A percentile compares a stretch with the other conserved stretches of the same genome.
These are phyloP conservation scores for Yponomeuta plumbellus DNA, from an alignment of 2,888 invertebrate species.

Conservation along the genomic window DNA sequence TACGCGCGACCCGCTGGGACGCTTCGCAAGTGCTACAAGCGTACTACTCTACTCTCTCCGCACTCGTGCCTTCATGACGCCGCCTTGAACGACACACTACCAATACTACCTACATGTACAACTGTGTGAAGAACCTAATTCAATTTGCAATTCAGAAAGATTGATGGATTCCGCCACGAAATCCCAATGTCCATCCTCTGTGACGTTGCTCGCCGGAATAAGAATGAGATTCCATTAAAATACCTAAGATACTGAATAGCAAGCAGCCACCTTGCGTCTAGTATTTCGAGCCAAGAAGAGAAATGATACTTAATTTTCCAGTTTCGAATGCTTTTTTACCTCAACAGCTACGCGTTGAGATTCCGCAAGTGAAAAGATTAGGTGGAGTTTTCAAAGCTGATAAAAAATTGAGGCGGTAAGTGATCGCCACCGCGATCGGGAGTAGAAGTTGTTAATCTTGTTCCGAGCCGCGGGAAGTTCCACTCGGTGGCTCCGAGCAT, in stretches of 20 bases:
- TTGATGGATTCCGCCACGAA: conserved; percentile 45
- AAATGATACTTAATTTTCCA: conserved; percentile 8
- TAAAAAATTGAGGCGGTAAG: conserved; percentile 52
- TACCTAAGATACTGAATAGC: conserved; percentile 56
- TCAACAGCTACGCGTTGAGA: conserved; percentile 24
- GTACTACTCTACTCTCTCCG: neutral
- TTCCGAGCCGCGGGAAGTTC: conserved; percentile 52
- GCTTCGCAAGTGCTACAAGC: conserved; percentile 26
- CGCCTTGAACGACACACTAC: neutral
- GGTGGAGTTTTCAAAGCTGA: conserved; percentile 48
- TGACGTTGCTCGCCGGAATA: conserved; percentile 53
- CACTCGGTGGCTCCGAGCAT: conserved; percentile 54
- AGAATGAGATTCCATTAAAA: conserved; percentile 64
- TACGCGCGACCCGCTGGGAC: conserved; percentile 30
- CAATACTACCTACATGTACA: neutral
- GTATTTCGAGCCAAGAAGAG: conserved; percentile 1
- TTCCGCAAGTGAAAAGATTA: conserved; percentile 30
- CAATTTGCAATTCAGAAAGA: conserved; percentile 8
- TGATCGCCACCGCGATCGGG: conserved; percentile 55
- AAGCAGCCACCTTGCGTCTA: conserved; percentile 36
- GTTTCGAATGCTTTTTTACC: conserved; percentile 32
- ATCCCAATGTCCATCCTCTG: conserved; percentile 44
- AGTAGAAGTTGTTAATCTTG: conserved; percentile 70
- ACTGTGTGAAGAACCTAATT: conserved; percentile 2
- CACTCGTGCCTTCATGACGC: neutral